Base-by-base conservation (phyloP, 1,140 invertebrate species). In the Onthophagus taurus region DNA sequence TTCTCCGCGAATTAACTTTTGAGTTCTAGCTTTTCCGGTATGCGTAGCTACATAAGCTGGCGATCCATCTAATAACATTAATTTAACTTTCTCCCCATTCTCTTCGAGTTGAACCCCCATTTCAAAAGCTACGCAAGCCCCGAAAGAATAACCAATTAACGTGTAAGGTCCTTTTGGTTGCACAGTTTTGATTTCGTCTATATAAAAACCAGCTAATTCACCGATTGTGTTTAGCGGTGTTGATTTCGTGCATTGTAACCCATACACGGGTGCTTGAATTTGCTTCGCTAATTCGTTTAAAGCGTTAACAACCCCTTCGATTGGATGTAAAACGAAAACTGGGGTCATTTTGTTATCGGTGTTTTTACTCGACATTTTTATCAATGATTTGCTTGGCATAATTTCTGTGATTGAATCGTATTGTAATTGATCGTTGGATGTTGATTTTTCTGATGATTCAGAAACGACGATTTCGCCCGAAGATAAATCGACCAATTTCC, bases 141-240 rank as follows among this genome's bases (percentile, higher is more conserved):
- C 95, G 65, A 89, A 97, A 0, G 94, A 97, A 65, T 98, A 98
- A 2, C 93, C 95, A 23, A 84, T 74, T 26, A 99, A 63, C 14
- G 77, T 77, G 69, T 91, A 95, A 0, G 92, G 89, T 43, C 89
- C 86, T 44, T 75, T 67, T 0, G 78, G 75, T 65, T 93, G 87
- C n/a, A 88, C 66, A 17, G 70, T 71, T 54, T 79, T 79, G 42
- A 96, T 78, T 64, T 84, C 70, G 63, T 80, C 65, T 3, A 94
- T 69, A 62, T 95, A 97, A 66, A 76, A 86, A 29, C 64, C 58
- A 3, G 93, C 90, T 21, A 96, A 70, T 18, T 78, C 69, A 14
- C 75, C 62, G 42, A 97, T 80, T 12, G 77, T 81, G 1, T 72
- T 64, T 1, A 88, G 59, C 9, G 91, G 89, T 12, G 83, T 81